phyloP scores from a whole-genome alignment of 2,888 invertebrate genomes.

The Chrysotoxum bicinctum region DNA sequence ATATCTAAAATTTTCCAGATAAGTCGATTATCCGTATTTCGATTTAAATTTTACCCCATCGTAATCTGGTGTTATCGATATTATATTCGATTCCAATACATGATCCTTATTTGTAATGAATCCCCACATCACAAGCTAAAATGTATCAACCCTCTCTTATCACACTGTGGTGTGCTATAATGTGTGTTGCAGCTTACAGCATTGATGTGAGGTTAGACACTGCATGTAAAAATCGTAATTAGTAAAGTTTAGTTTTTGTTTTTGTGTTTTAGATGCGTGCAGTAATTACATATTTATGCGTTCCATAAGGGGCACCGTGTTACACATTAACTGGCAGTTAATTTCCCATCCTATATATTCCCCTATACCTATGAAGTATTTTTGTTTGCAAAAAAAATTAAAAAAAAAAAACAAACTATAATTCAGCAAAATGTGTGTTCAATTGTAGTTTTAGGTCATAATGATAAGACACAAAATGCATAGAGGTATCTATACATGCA shows the following conservation, averaged over 20 bases:
- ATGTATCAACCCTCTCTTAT: not conserved
- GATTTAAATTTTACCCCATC: no score
- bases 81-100: not conserved
- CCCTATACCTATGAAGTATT: not conserved
- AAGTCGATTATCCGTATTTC: no score
- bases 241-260: conserved; percentile 20
- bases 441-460: conserved; percentile 68
- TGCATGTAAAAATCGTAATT: conserved; percentile 58
- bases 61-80: no score
- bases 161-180: not conserved
- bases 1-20: no score
- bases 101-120: not conserved
- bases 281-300: conserved; percentile 44
- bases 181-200: not conserved
- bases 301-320: conserved; percentile 26
- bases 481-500: not conserved
- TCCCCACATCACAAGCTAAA: not conserved
- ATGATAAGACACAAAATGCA: conserved; percentile 46
- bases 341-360: conserved; percentile 36
- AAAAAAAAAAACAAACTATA: conserved; percentile 12
- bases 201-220: conserved; percentile 6
- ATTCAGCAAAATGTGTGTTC: conserved; percentile 48
- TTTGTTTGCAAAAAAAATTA: not conserved
- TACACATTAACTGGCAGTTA: conserved; percentile 45
- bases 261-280: conserved; percentile 55